Evolutionary conservation across 2,113 vertebrate genomes (phyloP), one percentile per base, ranked within the genome.

Genomic region (Leuciscus idus): DNA sequence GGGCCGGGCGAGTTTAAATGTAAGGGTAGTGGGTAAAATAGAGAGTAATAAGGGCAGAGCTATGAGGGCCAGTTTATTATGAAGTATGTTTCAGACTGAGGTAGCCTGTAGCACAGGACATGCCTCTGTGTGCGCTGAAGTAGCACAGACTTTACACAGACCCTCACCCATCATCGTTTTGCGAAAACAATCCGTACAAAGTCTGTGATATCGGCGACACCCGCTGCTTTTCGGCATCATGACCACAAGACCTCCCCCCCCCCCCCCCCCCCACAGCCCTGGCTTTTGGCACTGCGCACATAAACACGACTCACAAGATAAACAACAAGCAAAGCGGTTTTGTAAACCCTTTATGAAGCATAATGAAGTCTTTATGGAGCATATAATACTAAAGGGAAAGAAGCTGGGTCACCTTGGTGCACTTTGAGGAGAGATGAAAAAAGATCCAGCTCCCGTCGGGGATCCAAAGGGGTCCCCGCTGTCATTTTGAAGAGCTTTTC

Each of bases 271-370:
- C 83, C 50, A 89, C 92, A 92, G 94, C 92, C 94, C 91, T 94
- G 88, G 92, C 93, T 93, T 93, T 96, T 96, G 96, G 96, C 96
- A 96, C 95, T 93, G 96, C 93, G 95, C 96, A 97, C 96, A 96
- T 95, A 92, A 95, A 97, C 96, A 97, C 95, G 91, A 96, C 95
- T 95, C 95, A 96, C 96, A 91, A 95, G 95, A 95, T 94, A 95
- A 96, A 96, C 95, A 95, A 96, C 96, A 96, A 97, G 96, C 96
- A 94, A 94, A 95, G 95, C 95, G 95, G 93, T 96, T 87, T 94
- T 93, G 94, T 94, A 95, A 96, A 96, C 96, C 95, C 30, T 91
- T 95, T 95, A 96, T 96, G 96, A 96, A 96, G 96, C 95, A 93
- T 95, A 96, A 96, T 95, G 95, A 96, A 59, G 66, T 84, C 43